These are phyloP conservation scores for Hiodon alosoides DNA, from an alignment of 2,113 vertebrate species.

Conservation along the genomic window DNA sequence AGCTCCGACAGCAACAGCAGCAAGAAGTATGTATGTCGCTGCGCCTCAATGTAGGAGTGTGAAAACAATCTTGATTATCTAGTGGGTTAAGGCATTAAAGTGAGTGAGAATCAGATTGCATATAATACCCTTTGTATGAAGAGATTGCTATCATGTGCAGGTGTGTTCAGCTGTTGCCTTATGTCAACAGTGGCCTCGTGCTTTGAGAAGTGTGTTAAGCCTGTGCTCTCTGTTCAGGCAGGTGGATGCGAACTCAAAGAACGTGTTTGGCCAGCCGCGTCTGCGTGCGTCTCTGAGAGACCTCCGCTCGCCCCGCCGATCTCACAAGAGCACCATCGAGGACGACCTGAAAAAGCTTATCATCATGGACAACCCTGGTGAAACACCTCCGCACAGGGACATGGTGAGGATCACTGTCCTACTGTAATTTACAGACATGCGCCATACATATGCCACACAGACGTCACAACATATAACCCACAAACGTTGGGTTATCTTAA, in stretches of 20 bases:
- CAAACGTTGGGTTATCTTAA: no score
- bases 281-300: constrained; percentile 82
- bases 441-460: no score
- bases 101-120: no score
- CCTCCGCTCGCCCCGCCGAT: constrained; percentile 78
- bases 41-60: not conserved
- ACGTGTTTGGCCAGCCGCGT: constrained; percentile 84
- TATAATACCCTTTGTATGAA: no score
- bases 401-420: constrained; percentile 42
- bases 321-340: constrained; percentile 83
- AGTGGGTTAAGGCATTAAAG: no score
- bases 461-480: no score
- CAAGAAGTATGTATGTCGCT: constrained; percentile 50
- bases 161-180: not conserved
- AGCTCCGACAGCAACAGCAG: constrained; percentile 49
- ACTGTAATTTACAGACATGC: not conserved
- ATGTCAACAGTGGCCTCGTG: not conserved
- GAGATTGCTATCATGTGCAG: not conserved
- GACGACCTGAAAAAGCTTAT: constrained; percentile 90
- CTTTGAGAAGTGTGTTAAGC: not conserved
- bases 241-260: constrained; percentile 75
- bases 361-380: constrained; percentile 77
- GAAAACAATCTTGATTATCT: no score
- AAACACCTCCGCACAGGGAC: constrained; percentile 59
- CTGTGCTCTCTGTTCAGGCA: constrained; percentile 57